phyloP scores from a whole-genome alignment of 1,140 invertebrate genomes.

The Ruditapes philippinarum region DNA sequence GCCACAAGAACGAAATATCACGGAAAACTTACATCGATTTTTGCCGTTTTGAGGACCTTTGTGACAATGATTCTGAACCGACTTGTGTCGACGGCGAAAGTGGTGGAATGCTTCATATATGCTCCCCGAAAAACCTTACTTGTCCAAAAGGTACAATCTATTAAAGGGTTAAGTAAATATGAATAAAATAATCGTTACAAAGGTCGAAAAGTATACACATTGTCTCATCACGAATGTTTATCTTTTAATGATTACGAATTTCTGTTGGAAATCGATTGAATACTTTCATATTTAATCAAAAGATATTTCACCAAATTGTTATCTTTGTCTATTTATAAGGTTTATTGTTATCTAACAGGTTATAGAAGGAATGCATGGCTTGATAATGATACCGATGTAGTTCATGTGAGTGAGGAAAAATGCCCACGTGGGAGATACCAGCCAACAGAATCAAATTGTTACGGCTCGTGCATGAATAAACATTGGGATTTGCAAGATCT shows the following conservation, averaged over 20 bases:
- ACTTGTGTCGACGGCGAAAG: neutral
- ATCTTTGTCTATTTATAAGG: too few species aligned
- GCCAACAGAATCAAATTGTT: neutral
- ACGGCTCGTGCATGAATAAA: neutral
- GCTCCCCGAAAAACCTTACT: neutral
- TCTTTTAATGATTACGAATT: too few species aligned
- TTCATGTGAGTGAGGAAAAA: neutral
- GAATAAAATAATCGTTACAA: too few species aligned
- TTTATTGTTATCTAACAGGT: neutral
- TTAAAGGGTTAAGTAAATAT: too few species aligned
- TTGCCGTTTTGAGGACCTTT: neutral
- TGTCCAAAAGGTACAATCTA: neutral
- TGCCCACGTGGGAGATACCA: neutral
- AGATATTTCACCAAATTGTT: too few species aligned
- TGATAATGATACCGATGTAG: neutral
- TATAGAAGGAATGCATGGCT: neutral
- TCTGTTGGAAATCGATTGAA: too few species aligned
- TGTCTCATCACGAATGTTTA: too few species aligned
- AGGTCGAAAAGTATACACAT: too few species aligned
- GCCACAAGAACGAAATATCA: neutral
- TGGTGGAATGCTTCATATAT: neutral
- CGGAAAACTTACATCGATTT: neutral
- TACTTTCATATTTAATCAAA: too few species aligned
- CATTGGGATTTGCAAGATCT: neutral
- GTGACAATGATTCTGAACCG: neutral